phyloP scores from a whole-genome alignment of 2,113 vertebrate species.

The Cynopterus brachyotis region DNA sequence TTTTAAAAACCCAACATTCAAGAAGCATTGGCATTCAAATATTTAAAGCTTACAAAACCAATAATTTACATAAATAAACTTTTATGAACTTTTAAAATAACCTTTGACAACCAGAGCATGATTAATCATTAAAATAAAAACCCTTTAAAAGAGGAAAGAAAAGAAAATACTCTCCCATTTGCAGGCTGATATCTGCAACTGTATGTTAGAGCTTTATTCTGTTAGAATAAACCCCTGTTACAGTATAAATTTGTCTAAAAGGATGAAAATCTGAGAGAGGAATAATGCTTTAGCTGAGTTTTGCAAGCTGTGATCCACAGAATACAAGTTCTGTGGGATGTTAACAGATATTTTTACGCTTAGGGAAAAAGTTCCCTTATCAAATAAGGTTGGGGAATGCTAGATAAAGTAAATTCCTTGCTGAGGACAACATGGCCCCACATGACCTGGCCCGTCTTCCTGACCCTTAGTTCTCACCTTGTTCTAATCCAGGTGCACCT shows the following conservation, averaged over 20 bases:
- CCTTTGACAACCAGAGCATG: background rate
- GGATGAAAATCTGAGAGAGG: background rate
- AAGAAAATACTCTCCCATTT: background rate
- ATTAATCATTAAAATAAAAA: conserved; percentile 45
- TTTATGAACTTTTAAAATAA: conserved; percentile 16
- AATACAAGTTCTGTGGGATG: background rate
- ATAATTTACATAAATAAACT: background rate
- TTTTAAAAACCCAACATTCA: background rate
- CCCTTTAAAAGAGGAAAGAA: background rate
- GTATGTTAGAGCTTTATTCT: background rate
- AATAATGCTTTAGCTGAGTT: background rate
- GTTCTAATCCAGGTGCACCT: background rate
- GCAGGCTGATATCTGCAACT: background rate
- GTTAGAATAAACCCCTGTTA: background rate
- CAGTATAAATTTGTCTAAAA: background rate
- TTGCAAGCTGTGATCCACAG: background rate
- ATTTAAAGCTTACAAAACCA: conserved; percentile 37
- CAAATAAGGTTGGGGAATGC: background rate
- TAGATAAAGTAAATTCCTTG: background rate
- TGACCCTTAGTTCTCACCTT: background rate
- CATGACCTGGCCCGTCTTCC: background rate
- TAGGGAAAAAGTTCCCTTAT: background rate
- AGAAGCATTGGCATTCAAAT: conserved; percentile 48
- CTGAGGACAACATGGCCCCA: background rate
- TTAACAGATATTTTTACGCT: background rate